A percentile compares a stretch with the other conserved stretches of the same genome.
Evolutionary conservation across 2,797 vertebrate genomes (phyloP).

Genomic region (Squalus acanthias): DNA sequence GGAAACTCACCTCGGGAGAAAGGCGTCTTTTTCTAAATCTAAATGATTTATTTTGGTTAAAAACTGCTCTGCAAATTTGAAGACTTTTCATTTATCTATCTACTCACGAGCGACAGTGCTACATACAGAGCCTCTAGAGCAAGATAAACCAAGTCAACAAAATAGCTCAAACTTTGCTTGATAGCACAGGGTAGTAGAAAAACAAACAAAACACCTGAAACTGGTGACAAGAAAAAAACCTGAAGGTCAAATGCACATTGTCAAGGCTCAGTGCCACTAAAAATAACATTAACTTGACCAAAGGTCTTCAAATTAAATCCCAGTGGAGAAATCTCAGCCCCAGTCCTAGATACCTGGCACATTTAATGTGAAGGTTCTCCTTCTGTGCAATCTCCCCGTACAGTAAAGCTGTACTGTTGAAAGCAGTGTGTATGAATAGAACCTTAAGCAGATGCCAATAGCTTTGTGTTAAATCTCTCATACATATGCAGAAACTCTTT

Average conservation of each 20-base stretch:
- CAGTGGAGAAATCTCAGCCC: background rate
- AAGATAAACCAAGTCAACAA: background rate
- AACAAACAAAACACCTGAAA: background rate
- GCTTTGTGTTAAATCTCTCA: background rate
- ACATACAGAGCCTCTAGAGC: background rate
- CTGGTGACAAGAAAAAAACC: background rate
- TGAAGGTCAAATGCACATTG: constrained; percentile 2
- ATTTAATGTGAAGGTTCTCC: background rate
- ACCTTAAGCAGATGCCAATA: background rate
- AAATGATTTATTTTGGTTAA: background rate
- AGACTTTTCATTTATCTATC: background rate
- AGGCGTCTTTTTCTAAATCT: background rate
- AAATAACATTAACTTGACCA: background rate
- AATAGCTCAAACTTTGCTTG: background rate
- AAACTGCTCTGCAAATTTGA: background rate
- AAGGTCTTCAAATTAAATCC: background rate
- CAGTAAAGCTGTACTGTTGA: background rate
- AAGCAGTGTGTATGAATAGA: background rate
- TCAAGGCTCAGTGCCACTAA: constrained; percentile 15
- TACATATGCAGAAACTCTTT: background rate
- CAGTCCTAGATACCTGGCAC: background rate
- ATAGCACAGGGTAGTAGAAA: background rate
- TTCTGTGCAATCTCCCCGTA: background rate
- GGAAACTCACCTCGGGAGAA: background rate
- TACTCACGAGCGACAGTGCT: background rate